Evolutionary conservation across 2,888 invertebrate genomes (phyloP).

Genomic region (Unio pictorum): DNA sequence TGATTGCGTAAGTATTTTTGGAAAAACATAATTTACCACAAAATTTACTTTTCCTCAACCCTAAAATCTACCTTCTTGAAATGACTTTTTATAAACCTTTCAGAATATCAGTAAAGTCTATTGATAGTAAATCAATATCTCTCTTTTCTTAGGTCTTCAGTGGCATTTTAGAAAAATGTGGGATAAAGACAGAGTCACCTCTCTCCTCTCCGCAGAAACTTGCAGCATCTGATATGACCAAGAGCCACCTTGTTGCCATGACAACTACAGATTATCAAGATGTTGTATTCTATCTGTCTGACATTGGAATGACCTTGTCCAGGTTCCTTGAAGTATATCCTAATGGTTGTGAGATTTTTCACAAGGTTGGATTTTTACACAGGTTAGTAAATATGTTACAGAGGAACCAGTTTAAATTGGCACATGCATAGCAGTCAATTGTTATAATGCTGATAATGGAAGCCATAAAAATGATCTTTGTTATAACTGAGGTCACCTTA

Average conservation of each 20-base stretch:
- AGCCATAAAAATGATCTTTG: neutral
- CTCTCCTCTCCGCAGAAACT: constrained; percentile 58
- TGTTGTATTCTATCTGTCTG: constrained; percentile 80
- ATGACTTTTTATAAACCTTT: no score
- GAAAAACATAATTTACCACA: no score
- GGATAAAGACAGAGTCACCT: constrained; percentile 30
- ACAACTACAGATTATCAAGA: constrained; percentile 75
- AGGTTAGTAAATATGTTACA: constrained; percentile 40
- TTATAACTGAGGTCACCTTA: no score
- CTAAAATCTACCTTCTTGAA: no score
- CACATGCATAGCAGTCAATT: neutral
- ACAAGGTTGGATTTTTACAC: constrained; percentile 74
- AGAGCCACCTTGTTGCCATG: constrained; percentile 45
- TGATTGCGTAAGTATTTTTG: no score
- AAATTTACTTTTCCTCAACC: no score
- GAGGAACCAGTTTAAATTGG: no score
- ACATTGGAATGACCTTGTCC: constrained; percentile 80
- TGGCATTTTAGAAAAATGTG: constrained; percentile 62
- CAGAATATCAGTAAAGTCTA: no score
- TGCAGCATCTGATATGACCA: constrained; percentile 9
- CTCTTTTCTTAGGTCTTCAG: constrained; percentile 69
- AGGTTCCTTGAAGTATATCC: constrained; percentile 81
- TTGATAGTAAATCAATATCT: neutral
- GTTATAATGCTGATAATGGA: neutral
- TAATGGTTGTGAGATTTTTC: constrained; percentile 75